Base-by-base conservation (phyloP, 2,888 invertebrate species). In the Acleris laterana region DNA sequence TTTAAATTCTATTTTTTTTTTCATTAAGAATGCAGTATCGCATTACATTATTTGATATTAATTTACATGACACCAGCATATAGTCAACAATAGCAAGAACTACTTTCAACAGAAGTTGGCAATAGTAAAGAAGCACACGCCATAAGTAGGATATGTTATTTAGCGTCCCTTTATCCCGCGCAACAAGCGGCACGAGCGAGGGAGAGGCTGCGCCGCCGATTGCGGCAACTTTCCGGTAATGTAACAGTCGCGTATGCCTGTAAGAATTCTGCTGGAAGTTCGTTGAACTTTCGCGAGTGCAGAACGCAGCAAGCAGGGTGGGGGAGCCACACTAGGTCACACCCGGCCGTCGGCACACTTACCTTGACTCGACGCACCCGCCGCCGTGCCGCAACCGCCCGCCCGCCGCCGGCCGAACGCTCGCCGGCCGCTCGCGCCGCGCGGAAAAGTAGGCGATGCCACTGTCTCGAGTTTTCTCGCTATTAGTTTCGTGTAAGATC, bases 231-330 rank as follows among this genome's bases (percentile, higher is more conserved):
- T 88, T 87, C 91, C 89, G 90, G 89, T 91, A 93, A 90, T 91
- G 92, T 91, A 91, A 93, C 90, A 88, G 85, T 87, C 87, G 86
- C 82, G 80, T 87, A 85, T 86, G 89, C 82, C 84, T 89, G 89
- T 87, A 91, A 92, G 91, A 92, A 89, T 89, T 91, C 89, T 90
- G 88, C 87, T 84, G 74, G 74, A 83, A 81, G 92, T 91, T 92
- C 91, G 83, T 86, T 90, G 92, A 92, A 91, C 92, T 90, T 89
- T 89, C 81, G 88, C 88, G 89, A 91, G 88, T 92, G 90, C 92
- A 91, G 90, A 91, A 88, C 89, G 84, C 83, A 85, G 81, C 78
- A 83, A 85, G 81, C 78, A 84, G 84, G 84, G 88, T 82, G 88
- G 90, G 89, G 90, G 88, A 85, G 82, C 86, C 79, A 81, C 88